Evolutionary conservation across 2,797 vertebrate species (phyloP).

Genomic region (Gadopsis bispinosus): DNA sequence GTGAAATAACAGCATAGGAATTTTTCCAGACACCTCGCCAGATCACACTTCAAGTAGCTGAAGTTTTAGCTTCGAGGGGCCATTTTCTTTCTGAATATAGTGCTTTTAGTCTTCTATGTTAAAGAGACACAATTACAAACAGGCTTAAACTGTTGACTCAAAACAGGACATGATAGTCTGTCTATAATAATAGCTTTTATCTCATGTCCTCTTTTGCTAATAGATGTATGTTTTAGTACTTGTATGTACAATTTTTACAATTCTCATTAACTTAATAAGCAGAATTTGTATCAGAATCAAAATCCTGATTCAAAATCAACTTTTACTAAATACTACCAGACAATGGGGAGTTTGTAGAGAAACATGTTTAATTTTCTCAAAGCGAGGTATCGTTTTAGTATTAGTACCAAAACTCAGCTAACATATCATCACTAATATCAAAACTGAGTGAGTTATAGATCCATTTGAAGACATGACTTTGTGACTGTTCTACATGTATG

Average conservation of each 20-base stretch:
- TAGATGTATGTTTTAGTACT: not conserved
- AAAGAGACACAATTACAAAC: conserved; percentile 5
- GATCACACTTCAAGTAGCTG: conserved; percentile 27
- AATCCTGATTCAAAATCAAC: not conserved
- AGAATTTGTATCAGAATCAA: not conserved
- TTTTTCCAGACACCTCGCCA: conserved; percentile 52
- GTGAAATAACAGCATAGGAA: conserved; percentile 48
- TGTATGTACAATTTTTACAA: not conserved
- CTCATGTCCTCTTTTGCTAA: not conserved
- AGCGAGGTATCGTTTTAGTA: not conserved
- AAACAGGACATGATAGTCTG: not conserved
- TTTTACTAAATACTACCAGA: not conserved
- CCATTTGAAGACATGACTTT: not conserved
- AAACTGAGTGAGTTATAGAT: not conserved
- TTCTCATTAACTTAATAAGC: not conserved
- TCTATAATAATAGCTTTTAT: not conserved
- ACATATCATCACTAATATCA: not conserved
- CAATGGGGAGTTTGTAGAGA: not conserved
- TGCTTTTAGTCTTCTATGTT: not conserved
- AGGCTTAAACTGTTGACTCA: not conserved
- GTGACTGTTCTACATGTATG: not conserved
- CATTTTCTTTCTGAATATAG: conserved; percentile 16
- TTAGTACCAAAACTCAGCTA: not conserved
- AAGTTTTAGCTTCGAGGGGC: conserved; percentile 14
- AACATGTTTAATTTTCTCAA: not conserved